Evolutionary conservation across 2,888 invertebrate genomes (phyloP).

Genomic region (Eupithecia subumbrata): DNA sequence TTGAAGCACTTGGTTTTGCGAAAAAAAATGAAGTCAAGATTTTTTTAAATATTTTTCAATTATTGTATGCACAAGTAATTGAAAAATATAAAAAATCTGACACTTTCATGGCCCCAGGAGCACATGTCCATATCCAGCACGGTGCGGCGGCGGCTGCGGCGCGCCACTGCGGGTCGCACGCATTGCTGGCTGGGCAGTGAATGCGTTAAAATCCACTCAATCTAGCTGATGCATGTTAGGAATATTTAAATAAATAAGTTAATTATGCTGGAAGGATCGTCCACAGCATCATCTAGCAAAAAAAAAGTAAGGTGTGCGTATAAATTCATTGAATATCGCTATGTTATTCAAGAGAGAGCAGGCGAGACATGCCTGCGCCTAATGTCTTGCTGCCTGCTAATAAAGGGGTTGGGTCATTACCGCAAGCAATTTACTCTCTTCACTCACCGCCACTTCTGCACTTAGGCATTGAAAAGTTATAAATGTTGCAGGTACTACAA

Average conservation of each 20-base stretch:
- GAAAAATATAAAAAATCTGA: too few species aligned
- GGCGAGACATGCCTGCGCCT: conserved; percentile 52
- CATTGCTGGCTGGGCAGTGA: too few species aligned
- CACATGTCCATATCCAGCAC: too few species aligned
- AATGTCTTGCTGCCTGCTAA: conserved; percentile 61
- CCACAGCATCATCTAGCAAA: neutral
- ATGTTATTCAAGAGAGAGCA: conserved; percentile 23
- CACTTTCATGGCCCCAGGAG: too few species aligned
- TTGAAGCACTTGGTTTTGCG: too few species aligned
- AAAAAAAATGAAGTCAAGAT: neutral
- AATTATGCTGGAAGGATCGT: too few species aligned
- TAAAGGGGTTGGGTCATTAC: conserved; percentile 59
- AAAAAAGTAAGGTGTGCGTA: neutral
- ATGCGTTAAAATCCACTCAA: neutral
- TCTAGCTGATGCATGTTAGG: neutral
- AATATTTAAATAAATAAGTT: neutral
- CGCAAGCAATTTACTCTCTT: conserved; percentile 49
- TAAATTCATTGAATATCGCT: neutral
- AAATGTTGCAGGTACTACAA: conserved; percentile 1
- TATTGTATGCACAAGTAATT: too few species aligned
- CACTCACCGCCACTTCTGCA: conserved; percentile 37
- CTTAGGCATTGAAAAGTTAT: conserved; percentile 4
- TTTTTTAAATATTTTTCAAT: neutral
- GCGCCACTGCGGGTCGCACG: too few species aligned
- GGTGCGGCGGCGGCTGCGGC: too few species aligned